A percentile compares a stretch with the other conserved stretches of the same genome.
phyloP scores from a whole-genome alignment of 2,888 invertebrate species.

The Volucella bombylans region DNA sequence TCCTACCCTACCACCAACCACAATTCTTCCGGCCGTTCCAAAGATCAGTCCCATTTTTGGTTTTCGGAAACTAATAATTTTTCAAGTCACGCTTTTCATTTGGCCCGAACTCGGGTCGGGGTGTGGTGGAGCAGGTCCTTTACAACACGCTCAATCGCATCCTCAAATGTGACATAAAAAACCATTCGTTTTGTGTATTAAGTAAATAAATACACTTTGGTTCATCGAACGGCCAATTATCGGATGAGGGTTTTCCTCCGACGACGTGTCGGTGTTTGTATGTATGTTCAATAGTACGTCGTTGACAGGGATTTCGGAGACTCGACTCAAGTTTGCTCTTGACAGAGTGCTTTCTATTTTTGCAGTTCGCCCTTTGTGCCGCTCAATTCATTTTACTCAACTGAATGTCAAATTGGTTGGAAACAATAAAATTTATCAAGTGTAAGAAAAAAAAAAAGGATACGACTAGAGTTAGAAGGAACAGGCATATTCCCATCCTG shows the following conservation, averaged over 20 bases:
- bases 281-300: too few relatives aligned
- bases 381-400: conserved; percentile 68
- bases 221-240: conserved; percentile 61
- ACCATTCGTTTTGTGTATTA: conserved; percentile 30
- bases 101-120: conserved; percentile 14
- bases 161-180: conserved; percentile 52
- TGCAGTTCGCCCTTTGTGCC: conserved; percentile 29
- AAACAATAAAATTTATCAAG: conserved; percentile 73
- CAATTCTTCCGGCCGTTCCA: too few relatives aligned
- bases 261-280: background rate
- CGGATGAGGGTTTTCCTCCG: conserved; percentile 24
- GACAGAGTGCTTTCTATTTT: conserved; percentile 18
- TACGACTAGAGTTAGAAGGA: conserved; percentile 6
- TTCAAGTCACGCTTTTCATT: conserved; percentile 67
- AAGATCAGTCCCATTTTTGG: too few relatives aligned
- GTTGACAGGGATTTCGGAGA: background rate
- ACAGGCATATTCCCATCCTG: background rate
- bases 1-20: too few relatives aligned
- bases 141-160: conserved; percentile 64
- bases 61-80: conserved; percentile 26
- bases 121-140: background rate
- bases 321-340: conserved; percentile 9
- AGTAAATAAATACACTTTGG: conserved; percentile 62
- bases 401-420: conserved; percentile 67
- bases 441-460: conserved; percentile 62